Conservation (phyloP, 1,140 invertebrate species). For the Akabosia matsudoensis region DNA sequence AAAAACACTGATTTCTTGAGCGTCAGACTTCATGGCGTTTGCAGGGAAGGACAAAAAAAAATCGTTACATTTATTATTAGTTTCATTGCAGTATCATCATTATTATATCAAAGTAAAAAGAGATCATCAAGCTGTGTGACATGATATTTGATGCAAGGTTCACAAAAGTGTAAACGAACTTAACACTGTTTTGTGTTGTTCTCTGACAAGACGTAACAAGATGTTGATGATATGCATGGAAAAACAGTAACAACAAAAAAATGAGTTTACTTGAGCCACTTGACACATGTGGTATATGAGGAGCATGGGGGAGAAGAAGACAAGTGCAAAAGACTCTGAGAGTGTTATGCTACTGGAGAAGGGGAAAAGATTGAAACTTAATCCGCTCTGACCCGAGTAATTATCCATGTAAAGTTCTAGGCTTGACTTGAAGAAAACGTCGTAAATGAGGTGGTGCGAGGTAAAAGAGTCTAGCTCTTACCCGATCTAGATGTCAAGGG, state of each 20-base stretch:
- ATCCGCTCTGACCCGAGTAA: constrained; percentile 17
- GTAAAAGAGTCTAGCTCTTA: too few relatives aligned
- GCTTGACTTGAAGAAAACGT: background rate
- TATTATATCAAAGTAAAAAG: background rate
- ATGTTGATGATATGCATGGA: constrained; percentile 2
- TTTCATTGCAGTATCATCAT: background rate
- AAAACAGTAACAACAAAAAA: background rate
- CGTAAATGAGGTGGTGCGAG: too few relatives aligned
- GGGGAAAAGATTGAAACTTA: background rate
- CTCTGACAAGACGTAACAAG: background rate
- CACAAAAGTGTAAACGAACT: background rate
- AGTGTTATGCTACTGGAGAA: background rate
- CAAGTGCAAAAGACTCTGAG: background rate
- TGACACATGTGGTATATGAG: background rate
- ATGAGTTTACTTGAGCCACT: too few relatives aligned
- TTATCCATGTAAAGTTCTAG: background rate
- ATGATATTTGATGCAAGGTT: background rate
- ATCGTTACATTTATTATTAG: too few relatives aligned
- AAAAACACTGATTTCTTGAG: too few relatives aligned
- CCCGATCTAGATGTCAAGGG: too few relatives aligned
- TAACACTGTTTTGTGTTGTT: constrained; percentile 1
- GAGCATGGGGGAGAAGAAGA: background rate
- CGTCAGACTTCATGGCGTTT: too few relatives aligned
- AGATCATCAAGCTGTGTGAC: background rate
- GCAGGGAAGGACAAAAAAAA: too few relatives aligned